Conservation (phyloP, 2,797 vertebrate genomes). For the Botia kubotai region DNA sequence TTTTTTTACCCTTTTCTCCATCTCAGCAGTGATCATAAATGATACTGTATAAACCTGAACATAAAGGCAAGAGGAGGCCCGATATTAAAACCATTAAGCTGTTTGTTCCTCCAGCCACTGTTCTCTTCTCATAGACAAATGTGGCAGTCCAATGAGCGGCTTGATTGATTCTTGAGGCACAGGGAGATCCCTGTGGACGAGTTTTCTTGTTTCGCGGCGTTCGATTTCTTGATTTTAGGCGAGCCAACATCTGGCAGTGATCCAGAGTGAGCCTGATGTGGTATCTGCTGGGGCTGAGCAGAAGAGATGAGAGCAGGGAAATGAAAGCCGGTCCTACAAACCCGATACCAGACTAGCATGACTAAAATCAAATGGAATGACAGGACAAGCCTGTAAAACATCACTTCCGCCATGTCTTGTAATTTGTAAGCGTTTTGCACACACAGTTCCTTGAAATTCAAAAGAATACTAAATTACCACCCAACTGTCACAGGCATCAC, state of each 20-base stretch:
- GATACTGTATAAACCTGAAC: constrained; percentile 29
- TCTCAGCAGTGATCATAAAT: constrained; percentile 44
- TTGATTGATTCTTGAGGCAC: constrained; percentile 17
- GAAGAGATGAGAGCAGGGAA: constrained; percentile 9
- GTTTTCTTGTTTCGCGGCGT: constrained; percentile 6
- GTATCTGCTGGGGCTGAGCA: constrained; percentile 9
- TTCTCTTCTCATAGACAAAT: constrained; percentile 20
- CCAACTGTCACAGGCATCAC: neutral
- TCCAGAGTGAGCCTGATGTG: constrained; percentile 31
- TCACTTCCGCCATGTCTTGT: neutral
- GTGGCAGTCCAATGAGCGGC: constrained; percentile 6
- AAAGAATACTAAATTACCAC: neutral
- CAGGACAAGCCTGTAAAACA: neutral
- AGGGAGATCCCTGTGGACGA: constrained; percentile 18
- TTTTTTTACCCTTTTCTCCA: neutral
- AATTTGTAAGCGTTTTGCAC: neutral
- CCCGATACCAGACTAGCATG: constrained; percentile 3
- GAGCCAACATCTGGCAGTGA: constrained; percentile 42
- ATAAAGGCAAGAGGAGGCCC: neutral
- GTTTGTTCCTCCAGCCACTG: constrained; percentile 18
- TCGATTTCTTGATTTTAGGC: constrained; percentile 28
- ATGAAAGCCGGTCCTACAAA: constrained; percentile 12
- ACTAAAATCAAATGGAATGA: neutral
- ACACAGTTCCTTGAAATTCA: neutral
- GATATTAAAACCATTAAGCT: constrained; percentile 33